Evolutionary conservation across 2,797 vertebrate genomes (phyloP), one percentile per base, ranked within the genome.

Genomic region (Ciconia nigra): DNA sequence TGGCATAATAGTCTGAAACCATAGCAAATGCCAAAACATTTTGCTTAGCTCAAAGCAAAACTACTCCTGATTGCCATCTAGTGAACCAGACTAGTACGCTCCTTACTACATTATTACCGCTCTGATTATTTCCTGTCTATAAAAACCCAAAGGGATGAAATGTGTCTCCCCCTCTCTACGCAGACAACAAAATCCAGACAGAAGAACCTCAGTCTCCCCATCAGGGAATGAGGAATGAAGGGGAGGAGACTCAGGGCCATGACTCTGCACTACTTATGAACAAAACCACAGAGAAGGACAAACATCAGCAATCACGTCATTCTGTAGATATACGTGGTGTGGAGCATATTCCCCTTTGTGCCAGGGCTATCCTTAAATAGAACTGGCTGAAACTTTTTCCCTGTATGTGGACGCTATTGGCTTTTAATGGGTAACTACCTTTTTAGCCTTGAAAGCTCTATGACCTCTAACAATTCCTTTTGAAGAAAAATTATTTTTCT

Each of bases 41-140:
- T 86, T 95, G 4, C 35, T 76, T 91, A 76, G 33, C 25, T 91
- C n/a, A 73, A 62, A 70, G 31, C 24, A 89, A 89, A 93, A 52
- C 65, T 90, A 87, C 89, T 97, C 77, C 92, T 94, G 44, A 85
- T 91, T 94, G 87, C 79, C 90, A 93, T 52, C 92, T 88, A 96
- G 71, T 79, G 93, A 96, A 86, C 25, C 7, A 81, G 54, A 78
- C 18, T 57, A 87, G 47, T 54, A 66, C 2, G 35, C 15, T 92
- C 25, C 13, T 14, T 54, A 13, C 9, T 42, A 46, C 25, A 31
- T 61, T 71, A 78, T 65, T 81, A 54, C 33, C 11, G 6, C 19
- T 25, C 15, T 52, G n/a, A 74, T 79, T 63, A 70, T 83, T 88
- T 84, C 35, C 51, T 44, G 10, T 29, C 18, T 52, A 2, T 55